Conservation (phyloP, 1,140 invertebrate species). For the Triops cancriformis region DNA sequence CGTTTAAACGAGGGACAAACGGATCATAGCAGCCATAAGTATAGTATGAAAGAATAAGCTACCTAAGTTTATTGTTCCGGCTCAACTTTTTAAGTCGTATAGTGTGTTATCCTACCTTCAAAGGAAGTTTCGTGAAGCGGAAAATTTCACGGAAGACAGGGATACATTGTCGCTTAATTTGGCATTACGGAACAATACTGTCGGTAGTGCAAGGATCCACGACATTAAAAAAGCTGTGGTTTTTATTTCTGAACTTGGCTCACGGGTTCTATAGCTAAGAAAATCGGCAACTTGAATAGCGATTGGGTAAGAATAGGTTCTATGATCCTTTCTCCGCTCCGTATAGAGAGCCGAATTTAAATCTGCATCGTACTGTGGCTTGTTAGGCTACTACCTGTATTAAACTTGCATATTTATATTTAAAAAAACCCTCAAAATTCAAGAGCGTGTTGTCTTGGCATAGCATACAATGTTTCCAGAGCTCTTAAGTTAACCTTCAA, state of each 20-base stretch:
- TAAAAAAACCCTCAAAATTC: background rate
- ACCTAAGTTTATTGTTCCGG: background rate
- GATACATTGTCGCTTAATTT: background rate
- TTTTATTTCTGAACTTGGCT: too few relatives aligned
- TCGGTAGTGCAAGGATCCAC: background rate
- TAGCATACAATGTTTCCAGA: too few relatives aligned
- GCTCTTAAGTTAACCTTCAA: too few relatives aligned
- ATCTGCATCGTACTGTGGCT: background rate
- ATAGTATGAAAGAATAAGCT: background rate
- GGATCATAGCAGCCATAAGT: background rate
- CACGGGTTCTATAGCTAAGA: too few relatives aligned
- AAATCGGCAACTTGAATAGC: too few relatives aligned
- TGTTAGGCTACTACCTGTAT: background rate
- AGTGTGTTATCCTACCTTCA: background rate
- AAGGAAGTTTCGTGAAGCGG: background rate
- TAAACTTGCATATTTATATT: background rate
- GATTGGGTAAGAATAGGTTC: too few relatives aligned
- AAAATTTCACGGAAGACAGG: background rate
- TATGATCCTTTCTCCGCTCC: too few relatives aligned
- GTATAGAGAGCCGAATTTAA: too few relatives aligned
- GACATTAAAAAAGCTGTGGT: too few relatives aligned
- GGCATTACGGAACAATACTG: background rate
- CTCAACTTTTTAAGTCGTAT: background rate
- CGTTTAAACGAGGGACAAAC: background rate
- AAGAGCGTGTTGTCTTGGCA: too few relatives aligned